phyloP scores from a whole-genome alignment of 2,888 invertebrate genomes.

The Chymomyza caudatula region DNA sequence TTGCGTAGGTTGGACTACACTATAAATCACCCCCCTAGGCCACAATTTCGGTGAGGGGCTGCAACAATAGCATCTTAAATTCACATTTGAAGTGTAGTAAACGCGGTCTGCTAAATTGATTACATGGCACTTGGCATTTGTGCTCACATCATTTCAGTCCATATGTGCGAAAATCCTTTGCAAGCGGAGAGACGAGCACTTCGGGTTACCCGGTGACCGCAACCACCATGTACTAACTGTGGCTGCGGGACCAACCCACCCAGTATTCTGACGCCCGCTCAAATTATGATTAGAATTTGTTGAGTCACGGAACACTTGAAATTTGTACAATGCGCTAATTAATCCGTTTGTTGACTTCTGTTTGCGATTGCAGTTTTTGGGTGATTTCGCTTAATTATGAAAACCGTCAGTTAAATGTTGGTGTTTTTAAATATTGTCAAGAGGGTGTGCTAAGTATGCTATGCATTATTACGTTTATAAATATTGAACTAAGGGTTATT shows the following conservation, averaged over 20 bases:
- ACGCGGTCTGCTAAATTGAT: conserved; percentile 57
- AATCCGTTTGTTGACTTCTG: conserved; percentile 62
- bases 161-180: conserved; percentile 54
- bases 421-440: background rate
- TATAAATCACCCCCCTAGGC: background rate
- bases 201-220: background rate
- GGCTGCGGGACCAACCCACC: background rate
- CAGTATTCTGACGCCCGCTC: conserved; percentile 25
- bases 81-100: conserved; percentile 61
- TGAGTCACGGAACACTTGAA: conserved; percentile 50
- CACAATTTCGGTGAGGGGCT: conserved; percentile 7
- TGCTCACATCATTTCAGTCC: conserved; percentile 65
- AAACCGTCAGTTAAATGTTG: conserved; percentile 44
- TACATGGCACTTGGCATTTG: conserved; percentile 58
- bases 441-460: background rate
- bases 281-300: conserved; percentile 12
- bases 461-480: too few species aligned
- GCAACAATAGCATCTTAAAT: conserved; percentile 68
- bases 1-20: background rate
- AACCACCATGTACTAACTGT: conserved; percentile 18
- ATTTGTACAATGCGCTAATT: conserved; percentile 57
- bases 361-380: conserved; percentile 37
- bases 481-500: too few species aligned
- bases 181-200: conserved; percentile 31
- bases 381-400: conserved; percentile 52